Evolutionary conservation across 2,888 invertebrate genomes (phyloP), one percentile per base, ranked within the genome.

Genomic region (Villa cingulata): DNA sequence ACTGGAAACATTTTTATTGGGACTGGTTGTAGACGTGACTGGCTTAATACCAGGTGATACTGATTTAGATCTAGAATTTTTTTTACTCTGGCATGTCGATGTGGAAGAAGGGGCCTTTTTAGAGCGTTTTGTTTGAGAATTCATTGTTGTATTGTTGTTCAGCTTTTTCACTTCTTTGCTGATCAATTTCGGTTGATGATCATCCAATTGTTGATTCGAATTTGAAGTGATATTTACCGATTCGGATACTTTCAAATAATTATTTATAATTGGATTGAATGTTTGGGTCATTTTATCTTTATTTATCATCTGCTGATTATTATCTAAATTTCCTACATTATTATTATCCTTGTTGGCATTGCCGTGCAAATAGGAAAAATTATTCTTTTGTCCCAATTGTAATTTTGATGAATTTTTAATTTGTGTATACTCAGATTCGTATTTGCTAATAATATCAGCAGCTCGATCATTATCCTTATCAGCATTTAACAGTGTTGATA

Each of bases 211-310:
- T 32, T 9, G 29, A 32, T 5, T 32, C 12, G 12, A 1, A n/a
- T n/a, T n/a, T 32, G 29, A 58, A 18, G 56, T 54, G 39, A 60
- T 58, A 38, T 56, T 51, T 2, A 62, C 54, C 5, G 61, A 53
- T 4, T 60, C 56, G 4, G 62, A 54, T 1, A 65, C 59, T 45
- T 67, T 64, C 2, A 69, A 51, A 51, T 68, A 69, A 39, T 68
- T 69, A 45, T 61, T 68, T 1, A 69, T 66, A 1, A 68, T 66
- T 0, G 63, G 51, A 18, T 41, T 41, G 15, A 41, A 27, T 29
- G 41, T 41, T n/a, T 42, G 37, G 19, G 29, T 18, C 29, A 14
- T 32, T 2, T 32, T 32, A 32, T 32, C 12, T 32, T 32, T 7
- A 32, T 32, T 32, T 12, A 10, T 9, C 6, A 9, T 27, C 6